A percentile compares a stretch with the other conserved stretches of the same genome.
Conservation (phyloP, 2,888 invertebrate genomes). For the Rapana venosa region DNA sequence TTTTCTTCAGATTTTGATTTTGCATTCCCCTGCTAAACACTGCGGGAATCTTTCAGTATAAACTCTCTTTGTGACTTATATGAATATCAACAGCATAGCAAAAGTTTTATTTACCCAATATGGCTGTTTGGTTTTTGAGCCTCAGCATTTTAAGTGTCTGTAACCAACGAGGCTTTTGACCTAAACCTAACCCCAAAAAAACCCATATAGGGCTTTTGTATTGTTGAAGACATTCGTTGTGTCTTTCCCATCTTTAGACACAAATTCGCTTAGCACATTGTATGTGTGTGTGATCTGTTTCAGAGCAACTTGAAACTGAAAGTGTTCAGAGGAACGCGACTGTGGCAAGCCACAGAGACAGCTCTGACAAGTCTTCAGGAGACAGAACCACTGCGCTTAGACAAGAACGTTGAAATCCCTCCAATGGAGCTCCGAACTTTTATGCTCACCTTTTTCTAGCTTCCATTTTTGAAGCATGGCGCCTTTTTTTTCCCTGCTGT, state of each 20-base stretch:
- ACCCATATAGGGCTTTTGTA: not conserved
- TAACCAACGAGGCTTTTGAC: not conserved
- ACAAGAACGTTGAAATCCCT: constrained; percentile 16
- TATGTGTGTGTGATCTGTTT: not conserved
- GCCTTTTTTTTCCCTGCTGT: too few species aligned
- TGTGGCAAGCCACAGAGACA: not conserved
- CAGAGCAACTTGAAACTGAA: constrained; percentile 20
- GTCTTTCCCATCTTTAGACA: not conserved
- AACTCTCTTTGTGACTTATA: too few species aligned
- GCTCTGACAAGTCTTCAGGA: constrained; percentile 24
- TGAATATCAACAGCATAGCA: too few species aligned
- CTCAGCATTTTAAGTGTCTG: not conserved
- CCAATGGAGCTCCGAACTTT: constrained; percentile 43
- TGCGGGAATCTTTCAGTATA: too few species aligned
- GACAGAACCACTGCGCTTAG: not conserved
- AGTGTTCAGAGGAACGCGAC: constrained; percentile 16
- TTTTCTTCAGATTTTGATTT: too few species aligned
- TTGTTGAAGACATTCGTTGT: not conserved
- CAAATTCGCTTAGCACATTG: not conserved
- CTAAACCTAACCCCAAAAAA: not conserved
- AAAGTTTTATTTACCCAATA: not conserved
- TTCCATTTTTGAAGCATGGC: too few species aligned
- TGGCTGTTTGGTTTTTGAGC: not conserved
- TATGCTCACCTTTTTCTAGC: constrained; percentile 38
- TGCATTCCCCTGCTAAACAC: too few species aligned